Evolutionary conservation across 2,888 invertebrate species (phyloP), one percentile per base, ranked within the genome.

Genomic region (Troides helena): DNA sequence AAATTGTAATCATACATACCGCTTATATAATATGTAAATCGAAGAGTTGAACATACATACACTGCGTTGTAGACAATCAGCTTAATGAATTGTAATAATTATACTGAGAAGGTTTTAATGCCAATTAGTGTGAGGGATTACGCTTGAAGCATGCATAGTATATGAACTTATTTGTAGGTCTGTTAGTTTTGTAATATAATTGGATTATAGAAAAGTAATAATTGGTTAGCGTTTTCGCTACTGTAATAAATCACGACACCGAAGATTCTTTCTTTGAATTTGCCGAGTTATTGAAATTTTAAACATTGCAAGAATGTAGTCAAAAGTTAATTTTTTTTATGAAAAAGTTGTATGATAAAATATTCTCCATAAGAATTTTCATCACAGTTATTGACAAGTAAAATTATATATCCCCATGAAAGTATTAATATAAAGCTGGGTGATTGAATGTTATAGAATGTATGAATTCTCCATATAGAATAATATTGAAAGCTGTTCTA

Each of bases 21-120:
- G 21, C 53, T 23, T 61, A 39, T 36, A 17, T 23, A 39, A 39
- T 21, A n/a, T 39, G 53, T 67, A 66, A 36, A 61, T 21, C 53
- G n/a, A 53, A 61, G 25, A 53, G 53, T 67, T 50, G 23, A 30
- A 60, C 50, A 30, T 53, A 53, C 46, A 30, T 53, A 53, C 21
- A n/a, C n/a, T 50, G 61, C 61, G 67, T 67, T 53, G 36, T 67
- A 39, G 61, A 61, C 21, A 61, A 67, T 61, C 67, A 17, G 61
- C 3, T 67, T 67, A 58, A 23, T 56, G 61, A 56, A 61, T 61
- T 36, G 46, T 67, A 67, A 61, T 67, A 61, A 60, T 39, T 30
- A 25, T 23, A 21, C 50, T 60, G 14, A 50, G 39, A 53, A 60
- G 61, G 53, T 53, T 30, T 61, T 60, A 67, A 67, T 67, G 36